phyloP scores from a whole-genome alignment of 1,140 invertebrate genomes.

The Lordiphosa collinella region DNA sequence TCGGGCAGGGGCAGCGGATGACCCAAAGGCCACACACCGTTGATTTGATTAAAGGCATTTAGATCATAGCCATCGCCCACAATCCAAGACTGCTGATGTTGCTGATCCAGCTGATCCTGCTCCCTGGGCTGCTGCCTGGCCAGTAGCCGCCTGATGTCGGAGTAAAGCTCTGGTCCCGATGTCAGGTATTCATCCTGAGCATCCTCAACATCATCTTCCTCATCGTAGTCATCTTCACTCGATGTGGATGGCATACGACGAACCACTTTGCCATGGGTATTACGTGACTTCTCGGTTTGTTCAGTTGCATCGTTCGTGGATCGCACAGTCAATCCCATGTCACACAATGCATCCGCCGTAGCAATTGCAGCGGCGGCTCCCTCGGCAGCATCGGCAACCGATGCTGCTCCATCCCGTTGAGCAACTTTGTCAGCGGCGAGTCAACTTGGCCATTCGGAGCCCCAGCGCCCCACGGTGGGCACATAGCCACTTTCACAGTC shows the following conservation, averaged over 20 bases:
- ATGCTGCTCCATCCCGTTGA: conserved; percentile 46
- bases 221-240: conserved; percentile 61
- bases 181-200: conserved; percentile 61
- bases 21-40: conserved; percentile 82
- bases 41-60: conserved; percentile 79
- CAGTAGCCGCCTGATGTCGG: conserved; percentile 63
- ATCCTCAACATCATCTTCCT: conserved; percentile 48
- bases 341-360: conserved; percentile 57
- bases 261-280: conserved; percentile 19
- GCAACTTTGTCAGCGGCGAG: conserved; percentile 82
- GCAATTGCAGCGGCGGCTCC: conserved; percentile 14
- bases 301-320: conserved; percentile 32
- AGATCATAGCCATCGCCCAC: conserved; percentile 77
- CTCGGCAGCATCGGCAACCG: conserved; percentile 5
- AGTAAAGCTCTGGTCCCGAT: conserved; percentile 72
- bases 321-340: conserved; percentile 74
- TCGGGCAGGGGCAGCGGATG: conserved; percentile 85
- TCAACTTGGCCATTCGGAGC: conserved; percentile 95
- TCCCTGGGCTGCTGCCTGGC: conserved; percentile 44
- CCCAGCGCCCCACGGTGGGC: conserved; percentile 90
- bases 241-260: conserved; percentile 61
- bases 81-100: conserved; percentile 36
- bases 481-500: conserved; percentile 83
- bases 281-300: conserved; percentile 46
- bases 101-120: conserved; percentile 16